phyloP scores from a whole-genome alignment of 2,888 invertebrate species.

The Drosophila limbata region DNA sequence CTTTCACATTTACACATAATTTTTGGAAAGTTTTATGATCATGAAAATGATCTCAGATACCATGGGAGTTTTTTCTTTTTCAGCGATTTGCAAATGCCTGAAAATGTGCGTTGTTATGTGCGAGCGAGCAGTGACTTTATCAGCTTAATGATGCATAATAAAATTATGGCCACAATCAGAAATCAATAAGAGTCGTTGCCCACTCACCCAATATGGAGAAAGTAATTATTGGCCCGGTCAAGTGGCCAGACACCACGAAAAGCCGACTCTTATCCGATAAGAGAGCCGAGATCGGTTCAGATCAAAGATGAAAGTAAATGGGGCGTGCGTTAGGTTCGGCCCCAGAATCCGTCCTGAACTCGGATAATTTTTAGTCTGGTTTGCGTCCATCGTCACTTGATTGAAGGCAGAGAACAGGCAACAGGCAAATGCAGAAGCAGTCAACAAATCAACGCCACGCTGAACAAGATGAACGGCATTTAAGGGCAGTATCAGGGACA shows the following conservation, averaged over 20 bases:
- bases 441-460: slow-evolving; percentile 73
- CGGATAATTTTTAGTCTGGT: slow-evolving; percentile 42
- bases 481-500: slow-evolving; percentile 37
- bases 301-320: slow-evolving; percentile 63
- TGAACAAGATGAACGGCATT: slow-evolving; percentile 55
- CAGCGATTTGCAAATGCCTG: slow-evolving; percentile 70
- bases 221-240: slow-evolving; percentile 73
- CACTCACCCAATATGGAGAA: slow-evolving; percentile 62
- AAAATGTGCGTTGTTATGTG: slow-evolving; percentile 43
- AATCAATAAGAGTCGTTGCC: slow-evolving; percentile 72
- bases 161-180: slow-evolving; percentile 72
- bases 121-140: slow-evolving; percentile 48
- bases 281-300: slow-evolving; percentile 40
- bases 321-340: slow-evolving; percentile 55
- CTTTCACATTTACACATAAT: slow-evolving; percentile 76
- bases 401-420: slow-evolving; percentile 57
- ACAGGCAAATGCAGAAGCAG: slow-evolving; percentile 71
- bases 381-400: slow-evolving; percentile 75
- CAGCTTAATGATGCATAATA: slow-evolving; percentile 72
- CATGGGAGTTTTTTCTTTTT: slow-evolving; percentile 39
- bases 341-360: slow-evolving; percentile 45
- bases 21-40: slow-evolving; percentile 67
- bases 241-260: slow-evolving; percentile 52
- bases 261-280: slow-evolving; percentile 61
- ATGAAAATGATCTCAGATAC: slow-evolving; percentile 55